Conservation (phyloP, 1,140 invertebrate species). For the Pinna nobilis region DNA sequence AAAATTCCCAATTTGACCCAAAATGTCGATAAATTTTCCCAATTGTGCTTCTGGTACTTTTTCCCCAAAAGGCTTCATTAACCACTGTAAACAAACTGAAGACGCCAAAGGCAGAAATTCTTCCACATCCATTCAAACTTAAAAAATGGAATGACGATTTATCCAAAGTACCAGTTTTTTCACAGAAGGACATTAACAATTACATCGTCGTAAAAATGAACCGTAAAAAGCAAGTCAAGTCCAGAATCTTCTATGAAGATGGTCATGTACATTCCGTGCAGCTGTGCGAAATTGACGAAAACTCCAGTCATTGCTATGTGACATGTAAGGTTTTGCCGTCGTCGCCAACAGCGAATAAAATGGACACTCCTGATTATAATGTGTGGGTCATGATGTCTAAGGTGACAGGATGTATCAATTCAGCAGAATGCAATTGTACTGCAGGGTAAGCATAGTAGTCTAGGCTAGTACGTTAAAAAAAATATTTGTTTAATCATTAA, state of each 20-base stretch:
- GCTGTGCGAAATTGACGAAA: neutral
- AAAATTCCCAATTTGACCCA: too few species aligned
- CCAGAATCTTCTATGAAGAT: constrained; percentile 25
- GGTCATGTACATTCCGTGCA: constrained; percentile 19
- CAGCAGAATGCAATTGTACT: constrained; percentile 34
- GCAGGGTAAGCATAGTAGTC: constrained; percentile 7
- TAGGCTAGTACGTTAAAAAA: too few species aligned
- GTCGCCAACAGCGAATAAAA: constrained; percentile 11
- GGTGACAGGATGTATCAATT: constrained; percentile 20
- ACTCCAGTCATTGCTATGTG: constrained; percentile 30
- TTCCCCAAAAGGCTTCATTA: too few species aligned
- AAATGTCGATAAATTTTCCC: too few species aligned
- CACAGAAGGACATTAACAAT: constrained; percentile 26
- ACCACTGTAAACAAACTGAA: too few species aligned
- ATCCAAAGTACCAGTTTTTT: constrained; percentile 12
- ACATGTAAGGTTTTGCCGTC: constrained; percentile 39
- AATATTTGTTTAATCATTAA: neutral
- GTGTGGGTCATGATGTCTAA: constrained; percentile 26
- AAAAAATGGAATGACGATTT: neutral
- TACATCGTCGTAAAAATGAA: constrained; percentile 34
- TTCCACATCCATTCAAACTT: constrained; percentile 10
- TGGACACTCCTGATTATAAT: constrained; percentile 18
- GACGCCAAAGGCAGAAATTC: constrained; percentile 24
- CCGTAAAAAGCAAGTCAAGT: constrained; percentile 7
- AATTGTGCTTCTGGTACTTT: too few species aligned